Evolutionary conservation across 2,888 invertebrate genomes (phyloP).

Genomic region (Pseudoips prasinana): DNA sequence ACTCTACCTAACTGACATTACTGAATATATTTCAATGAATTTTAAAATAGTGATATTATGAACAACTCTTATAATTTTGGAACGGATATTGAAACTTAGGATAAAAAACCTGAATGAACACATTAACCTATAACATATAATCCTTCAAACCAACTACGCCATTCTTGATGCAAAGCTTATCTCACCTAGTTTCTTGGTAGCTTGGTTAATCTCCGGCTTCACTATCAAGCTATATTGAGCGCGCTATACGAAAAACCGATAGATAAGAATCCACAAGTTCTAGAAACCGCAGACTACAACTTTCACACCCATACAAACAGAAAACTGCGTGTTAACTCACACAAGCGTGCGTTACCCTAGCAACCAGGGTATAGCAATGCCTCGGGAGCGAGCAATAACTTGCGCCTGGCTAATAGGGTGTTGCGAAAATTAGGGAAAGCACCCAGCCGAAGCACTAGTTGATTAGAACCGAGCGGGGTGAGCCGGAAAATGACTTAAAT

Average conservation of each 20-base stretch:
- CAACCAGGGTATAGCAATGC: slow-evolving; percentile 52
- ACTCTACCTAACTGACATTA: too few relatives aligned
- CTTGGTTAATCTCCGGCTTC: slow-evolving; percentile 19
- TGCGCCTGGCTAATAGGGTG: slow-evolving; percentile 70
- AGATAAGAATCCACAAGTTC: slow-evolving; percentile 64
- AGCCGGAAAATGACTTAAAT: slow-evolving; percentile 70
- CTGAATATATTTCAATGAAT: too few relatives aligned
- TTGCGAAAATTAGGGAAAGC: slow-evolving; percentile 72
- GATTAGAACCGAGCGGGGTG: slow-evolving; percentile 60
- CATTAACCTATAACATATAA: slow-evolving; percentile 2
- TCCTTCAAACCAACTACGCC: slow-evolving; percentile 5
- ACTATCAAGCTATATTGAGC: slow-evolving; percentile 40
- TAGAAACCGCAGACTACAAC: slow-evolving; percentile 63
- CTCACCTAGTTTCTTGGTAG: slow-evolving; percentile 15
- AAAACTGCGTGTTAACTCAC: slow-evolving; percentile 50
- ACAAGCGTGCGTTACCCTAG: slow-evolving; percentile 52
- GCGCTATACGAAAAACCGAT: slow-evolving; percentile 48
- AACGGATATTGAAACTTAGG: slow-evolving; percentile 8
- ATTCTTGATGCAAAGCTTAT: slow-evolving; percentile 1
- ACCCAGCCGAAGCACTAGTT: slow-evolving; percentile 59
- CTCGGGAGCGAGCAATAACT: slow-evolving; percentile 65
- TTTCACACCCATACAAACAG: slow-evolving; percentile 49
- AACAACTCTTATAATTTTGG: too few relatives aligned
- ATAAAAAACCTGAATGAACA: slow-evolving; percentile 5
- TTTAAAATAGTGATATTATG: too few relatives aligned